Evolutionary conservation across 2,113 vertebrate species (phyloP).

Genomic region (Ia io): DNA sequence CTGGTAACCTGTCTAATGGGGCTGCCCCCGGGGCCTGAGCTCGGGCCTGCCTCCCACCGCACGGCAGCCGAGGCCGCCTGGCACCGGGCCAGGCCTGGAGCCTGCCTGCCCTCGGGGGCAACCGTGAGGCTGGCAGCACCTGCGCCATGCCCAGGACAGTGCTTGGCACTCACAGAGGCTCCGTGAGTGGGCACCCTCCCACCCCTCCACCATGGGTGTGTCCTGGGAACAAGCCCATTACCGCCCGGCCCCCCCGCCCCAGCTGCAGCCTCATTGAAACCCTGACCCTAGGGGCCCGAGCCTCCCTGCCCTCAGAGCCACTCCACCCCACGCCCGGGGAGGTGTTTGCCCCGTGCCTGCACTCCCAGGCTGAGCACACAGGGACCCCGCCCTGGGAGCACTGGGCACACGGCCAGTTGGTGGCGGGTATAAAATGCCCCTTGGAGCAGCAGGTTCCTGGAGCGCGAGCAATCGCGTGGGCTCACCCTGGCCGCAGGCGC

Average conservation of each 20-base stretch:
- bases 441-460: too few species aligned
- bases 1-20: slow-evolving; percentile 83
- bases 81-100: background rate
- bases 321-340: fast-evolving
- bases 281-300: background rate
- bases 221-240: background rate
- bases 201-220: background rate
- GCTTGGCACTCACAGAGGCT: background rate
- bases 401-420: too few species aligned
- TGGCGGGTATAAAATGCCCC: background rate
- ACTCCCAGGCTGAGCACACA: fast-evolving
- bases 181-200: background rate
- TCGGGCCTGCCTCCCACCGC: background rate
- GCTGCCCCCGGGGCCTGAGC: background rate
- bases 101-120: fast-evolving
- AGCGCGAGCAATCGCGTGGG: background rate
- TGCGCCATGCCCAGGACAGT: background rate
- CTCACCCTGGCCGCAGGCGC: too few species aligned
- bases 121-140: background rate
- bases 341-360: background rate
- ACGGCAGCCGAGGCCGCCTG: background rate
- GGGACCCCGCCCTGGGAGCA: background rate
- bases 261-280: background rate
- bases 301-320: background rate
- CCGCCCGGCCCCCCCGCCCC: too few species aligned